Percentiles rank a stretch among this genome's conserved stretches.
Conservation (phyloP, 2,113 vertebrate genomes). For the Blennius ocellaris region DNA sequence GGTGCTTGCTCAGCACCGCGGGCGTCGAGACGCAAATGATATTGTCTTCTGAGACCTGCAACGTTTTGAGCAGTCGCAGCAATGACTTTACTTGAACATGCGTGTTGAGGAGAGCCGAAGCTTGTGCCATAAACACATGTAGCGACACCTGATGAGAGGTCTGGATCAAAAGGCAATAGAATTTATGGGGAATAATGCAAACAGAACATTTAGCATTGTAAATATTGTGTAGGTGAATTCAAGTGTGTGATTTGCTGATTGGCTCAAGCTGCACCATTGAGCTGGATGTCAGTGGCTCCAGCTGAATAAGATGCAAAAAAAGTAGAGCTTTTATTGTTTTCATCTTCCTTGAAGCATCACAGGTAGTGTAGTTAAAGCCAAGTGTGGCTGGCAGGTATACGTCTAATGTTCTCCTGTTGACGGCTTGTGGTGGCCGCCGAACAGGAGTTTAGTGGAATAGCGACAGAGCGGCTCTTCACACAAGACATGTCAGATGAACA, state of each 20-base stretch:
- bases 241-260: background rate
- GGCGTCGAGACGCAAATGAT: conserved; percentile 50
- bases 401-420: no score
- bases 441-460: no score
- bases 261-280: no score
- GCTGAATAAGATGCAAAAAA: no score
- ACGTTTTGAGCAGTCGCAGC: conserved; percentile 8
- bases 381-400: no score
- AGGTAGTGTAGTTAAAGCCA: no score
- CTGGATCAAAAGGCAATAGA: conserved; percentile 9
- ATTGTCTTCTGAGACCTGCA: conserved; percentile 31
- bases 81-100: background rate
- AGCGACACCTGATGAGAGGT: background rate
- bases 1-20: conserved; percentile 24
- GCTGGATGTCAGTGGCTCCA: no score
- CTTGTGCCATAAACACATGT: background rate
- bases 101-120: background rate
- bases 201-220: background rate
- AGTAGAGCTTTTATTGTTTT: no score
- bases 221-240: background rate
- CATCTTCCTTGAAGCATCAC: no score
- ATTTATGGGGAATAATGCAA: background rate
- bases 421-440: no score
- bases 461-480: no score
- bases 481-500: no score